Percentiles rank a stretch among this genome's conserved stretches.
Evolutionary conservation across 1,140 invertebrate species (phyloP).

Genomic region (Halictus rubicundus): DNA sequence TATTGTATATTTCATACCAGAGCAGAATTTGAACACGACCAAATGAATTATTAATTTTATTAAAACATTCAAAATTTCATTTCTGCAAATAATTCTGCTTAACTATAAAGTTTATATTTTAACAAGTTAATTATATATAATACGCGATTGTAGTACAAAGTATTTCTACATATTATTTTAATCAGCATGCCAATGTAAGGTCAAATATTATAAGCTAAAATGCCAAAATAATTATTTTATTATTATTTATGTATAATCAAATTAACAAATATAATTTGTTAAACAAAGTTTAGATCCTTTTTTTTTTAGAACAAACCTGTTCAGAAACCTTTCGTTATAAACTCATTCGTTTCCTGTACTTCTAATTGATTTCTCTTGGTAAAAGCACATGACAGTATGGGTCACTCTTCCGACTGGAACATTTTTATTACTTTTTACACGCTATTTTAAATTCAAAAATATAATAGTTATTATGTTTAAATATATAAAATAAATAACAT

Average conservation of each 20-base stretch:
- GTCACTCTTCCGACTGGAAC: slow-evolving; percentile 54
- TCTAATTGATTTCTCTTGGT: slow-evolving; percentile 37
- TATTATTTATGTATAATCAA: slow-evolving; percentile 23
- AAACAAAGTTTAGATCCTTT: neutral
- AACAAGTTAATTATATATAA: too few species aligned
- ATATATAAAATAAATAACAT: neutral
- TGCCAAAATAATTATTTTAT: slow-evolving; percentile 6
- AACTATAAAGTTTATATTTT: slow-evolving; percentile 9
- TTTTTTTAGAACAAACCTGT: slow-evolving; percentile 20
- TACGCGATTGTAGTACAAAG: slow-evolving; percentile 9
- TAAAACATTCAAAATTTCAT: neutral
- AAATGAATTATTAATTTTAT: neutral
- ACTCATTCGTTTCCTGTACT: neutral
- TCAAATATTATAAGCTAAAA: neutral
- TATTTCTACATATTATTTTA: neutral
- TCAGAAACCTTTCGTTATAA: neutral
- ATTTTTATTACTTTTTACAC: slow-evolving; percentile 37
- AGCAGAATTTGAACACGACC: neutral
- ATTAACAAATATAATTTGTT: neutral
- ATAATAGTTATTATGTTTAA: neutral
- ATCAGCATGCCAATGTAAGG: neutral
- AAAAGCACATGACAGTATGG: slow-evolving; percentile 38
- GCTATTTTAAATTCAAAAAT: slow-evolving; percentile 14
- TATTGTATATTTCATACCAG: neutral
- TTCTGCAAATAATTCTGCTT: slow-evolving; percentile 22